Evolutionary conservation across 2,888 invertebrate genomes (phyloP).

Genomic region (Molanna angustata): DNA sequence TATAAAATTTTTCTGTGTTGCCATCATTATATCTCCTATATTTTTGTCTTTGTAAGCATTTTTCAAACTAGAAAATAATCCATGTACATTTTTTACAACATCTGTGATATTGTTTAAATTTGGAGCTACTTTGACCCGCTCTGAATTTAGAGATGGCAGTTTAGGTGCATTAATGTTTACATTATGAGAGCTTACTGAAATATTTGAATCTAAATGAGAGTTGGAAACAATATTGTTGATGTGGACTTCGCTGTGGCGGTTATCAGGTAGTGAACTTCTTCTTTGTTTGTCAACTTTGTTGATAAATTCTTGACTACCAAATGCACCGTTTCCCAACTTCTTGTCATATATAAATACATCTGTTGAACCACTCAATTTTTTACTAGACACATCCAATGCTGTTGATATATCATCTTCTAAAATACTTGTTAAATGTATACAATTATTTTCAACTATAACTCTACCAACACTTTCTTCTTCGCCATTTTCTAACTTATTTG

Average conservation of each 20-base stretch:
- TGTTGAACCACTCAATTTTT: neutral
- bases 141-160: conserved; percentile 12
- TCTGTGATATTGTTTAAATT: conserved; percentile 25
- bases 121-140: conserved; percentile 20
- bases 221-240: neutral
- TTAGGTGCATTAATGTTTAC: conserved; percentile 1
- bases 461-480: neutral
- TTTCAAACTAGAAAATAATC: conserved; percentile 51
- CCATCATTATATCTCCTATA: conserved; percentile 26
- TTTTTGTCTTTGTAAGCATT: conserved; percentile 43
- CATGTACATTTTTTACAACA: conserved; percentile 52
- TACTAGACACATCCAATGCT: neutral
- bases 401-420: conserved; percentile 2
- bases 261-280: conserved; percentile 25
- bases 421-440: neutral
- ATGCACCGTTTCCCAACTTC: neutral
- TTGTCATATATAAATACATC: neutral
- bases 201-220: too few relatives aligned
- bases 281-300: neutral
- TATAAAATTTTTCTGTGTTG: conserved; percentile 29
- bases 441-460: neutral
- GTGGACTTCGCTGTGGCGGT: too few relatives aligned
- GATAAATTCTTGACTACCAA: neutral
- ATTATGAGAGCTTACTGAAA: conserved; percentile 3
- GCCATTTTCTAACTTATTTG: neutral